Percentiles rank a stretch among this genome's conserved stretches.
phyloP scores from a whole-genome alignment of 2,797 vertebrate species.

The Acanthis flammea region DNA sequence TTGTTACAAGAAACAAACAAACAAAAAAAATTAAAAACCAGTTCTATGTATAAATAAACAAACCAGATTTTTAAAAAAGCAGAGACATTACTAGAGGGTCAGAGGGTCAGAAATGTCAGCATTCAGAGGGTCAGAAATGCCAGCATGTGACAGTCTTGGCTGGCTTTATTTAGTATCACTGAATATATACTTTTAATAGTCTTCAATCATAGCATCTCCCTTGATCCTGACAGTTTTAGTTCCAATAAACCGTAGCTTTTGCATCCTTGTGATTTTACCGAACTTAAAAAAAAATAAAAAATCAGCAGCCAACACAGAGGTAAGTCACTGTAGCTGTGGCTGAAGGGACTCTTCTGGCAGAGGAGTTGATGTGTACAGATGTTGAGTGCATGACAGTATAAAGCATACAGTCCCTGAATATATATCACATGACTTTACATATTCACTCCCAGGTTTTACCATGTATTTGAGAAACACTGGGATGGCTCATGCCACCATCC shows the following conservation, averaged over 20 bases:
- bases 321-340: not conserved
- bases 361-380: not conserved
- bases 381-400: not conserved
- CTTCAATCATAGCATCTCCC: not conserved
- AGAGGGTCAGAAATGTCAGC: not conserved
- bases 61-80: not conserved
- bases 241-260: not conserved
- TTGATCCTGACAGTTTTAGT: not conserved
- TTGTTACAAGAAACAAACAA: not conserved
- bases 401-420: not conserved
- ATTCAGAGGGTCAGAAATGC: not conserved
- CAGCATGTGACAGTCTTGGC: accelerated
- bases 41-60: not conserved
- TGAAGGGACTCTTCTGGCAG: not conserved
- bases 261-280: not conserved
- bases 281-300: not conserved
- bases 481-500: not conserved
- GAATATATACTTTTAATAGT: not conserved
- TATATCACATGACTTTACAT: not conserved
- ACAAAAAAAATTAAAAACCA: accelerated
- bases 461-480: not conserved
- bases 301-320: not conserved
- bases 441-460: not conserved
- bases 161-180: not conserved
- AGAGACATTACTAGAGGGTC: not conserved